Percentiles rank a stretch among this genome's conserved stretches.
These are phyloP conservation scores for Chymomyza procnemis DNA, from an alignment of 2,888 invertebrate species.

Conservation along the genomic window DNA sequence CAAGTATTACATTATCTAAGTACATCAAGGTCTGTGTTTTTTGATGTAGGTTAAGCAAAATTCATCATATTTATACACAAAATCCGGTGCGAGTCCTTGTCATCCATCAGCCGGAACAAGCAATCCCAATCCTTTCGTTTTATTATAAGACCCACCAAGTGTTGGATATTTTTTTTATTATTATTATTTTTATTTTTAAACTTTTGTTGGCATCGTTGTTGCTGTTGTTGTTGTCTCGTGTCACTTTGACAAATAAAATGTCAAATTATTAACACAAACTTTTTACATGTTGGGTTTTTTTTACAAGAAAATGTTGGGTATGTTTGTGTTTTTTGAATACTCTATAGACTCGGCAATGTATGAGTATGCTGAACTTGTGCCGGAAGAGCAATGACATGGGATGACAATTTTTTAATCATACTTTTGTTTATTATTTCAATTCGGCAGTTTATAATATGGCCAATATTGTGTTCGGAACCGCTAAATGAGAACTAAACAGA, in stretches of 20 bases:
- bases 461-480: too few species aligned
- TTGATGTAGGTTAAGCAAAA: background rate
- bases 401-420: too few species aligned
- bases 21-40: too few species aligned
- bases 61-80: background rate
- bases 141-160: conserved; percentile 20
- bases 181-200: conserved; percentile 10
- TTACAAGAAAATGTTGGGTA: background rate
- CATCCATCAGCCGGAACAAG: conserved; percentile 12
- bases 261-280: conserved; percentile 66
- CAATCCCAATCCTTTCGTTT: background rate
- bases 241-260: conserved; percentile 64
- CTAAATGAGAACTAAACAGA: too few species aligned
- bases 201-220: too few species aligned
- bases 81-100: conserved; percentile 12
- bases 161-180: conserved; percentile 38
- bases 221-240: conserved; percentile 40
- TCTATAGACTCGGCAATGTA: background rate
- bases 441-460: too few species aligned
- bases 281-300: conserved; percentile 14
- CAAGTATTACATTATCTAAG: too few species aligned
- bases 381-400: too few species aligned
- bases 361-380: too few species aligned
- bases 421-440: too few species aligned
- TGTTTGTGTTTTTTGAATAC: conserved; percentile 14